A percentile compares a stretch with the other conserved stretches of the same genome.
Evolutionary conservation across 1,140 invertebrate species (phyloP).

Genomic region (Drosophila erecta): DNA sequence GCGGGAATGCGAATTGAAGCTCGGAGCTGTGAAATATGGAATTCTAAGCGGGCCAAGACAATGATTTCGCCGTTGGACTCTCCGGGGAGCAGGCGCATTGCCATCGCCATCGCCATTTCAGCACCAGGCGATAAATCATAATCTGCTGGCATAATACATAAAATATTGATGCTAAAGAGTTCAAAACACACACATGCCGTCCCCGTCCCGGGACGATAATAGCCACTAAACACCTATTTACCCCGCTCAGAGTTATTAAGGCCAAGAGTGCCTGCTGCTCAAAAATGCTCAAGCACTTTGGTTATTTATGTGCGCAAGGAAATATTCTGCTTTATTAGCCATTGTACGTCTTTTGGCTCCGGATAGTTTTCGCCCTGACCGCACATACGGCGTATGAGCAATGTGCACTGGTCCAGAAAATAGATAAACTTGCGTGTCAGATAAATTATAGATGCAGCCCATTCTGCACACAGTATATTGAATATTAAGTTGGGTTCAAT

Average conservation of each 20-base stretch:
- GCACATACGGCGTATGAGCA: slow-evolving; percentile 47
- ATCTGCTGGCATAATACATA: slow-evolving; percentile 78
- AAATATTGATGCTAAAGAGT: slow-evolving; percentile 82
- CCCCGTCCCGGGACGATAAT: slow-evolving; percentile 54
- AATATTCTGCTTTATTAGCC: slow-evolving; percentile 49
- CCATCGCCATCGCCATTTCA: slow-evolving; percentile 39
- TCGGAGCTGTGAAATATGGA: slow-evolving; percentile 52
- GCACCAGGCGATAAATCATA: slow-evolving; percentile 71
- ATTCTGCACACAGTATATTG: slow-evolving; percentile 16
- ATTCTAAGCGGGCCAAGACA: slow-evolving; percentile 46
- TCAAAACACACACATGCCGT: slow-evolving; percentile 49
- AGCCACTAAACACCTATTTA: slow-evolving; percentile 79
- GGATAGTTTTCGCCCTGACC: slow-evolving; percentile 17
- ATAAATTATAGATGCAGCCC: slow-evolving; percentile 12
- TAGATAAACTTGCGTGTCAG: slow-evolving; percentile 8
- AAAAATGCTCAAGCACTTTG: slow-evolving; percentile 40
- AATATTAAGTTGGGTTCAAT: slow-evolving; percentile 23
- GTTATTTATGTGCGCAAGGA: slow-evolving; percentile 38
- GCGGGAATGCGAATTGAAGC: slow-evolving; percentile 23
- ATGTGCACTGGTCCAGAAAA: slow-evolving; percentile 40
- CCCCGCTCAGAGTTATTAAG: slow-evolving; percentile 63
- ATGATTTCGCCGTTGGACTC: slow-evolving; percentile 20
- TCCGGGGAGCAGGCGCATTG: slow-evolving; percentile 8
- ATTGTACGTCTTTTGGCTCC: slow-evolving; percentile 25
- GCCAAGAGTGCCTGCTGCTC: slow-evolving; percentile 10